phyloP scores from a whole-genome alignment of 2,888 invertebrate species.

The Leptopterna dolabrata region DNA sequence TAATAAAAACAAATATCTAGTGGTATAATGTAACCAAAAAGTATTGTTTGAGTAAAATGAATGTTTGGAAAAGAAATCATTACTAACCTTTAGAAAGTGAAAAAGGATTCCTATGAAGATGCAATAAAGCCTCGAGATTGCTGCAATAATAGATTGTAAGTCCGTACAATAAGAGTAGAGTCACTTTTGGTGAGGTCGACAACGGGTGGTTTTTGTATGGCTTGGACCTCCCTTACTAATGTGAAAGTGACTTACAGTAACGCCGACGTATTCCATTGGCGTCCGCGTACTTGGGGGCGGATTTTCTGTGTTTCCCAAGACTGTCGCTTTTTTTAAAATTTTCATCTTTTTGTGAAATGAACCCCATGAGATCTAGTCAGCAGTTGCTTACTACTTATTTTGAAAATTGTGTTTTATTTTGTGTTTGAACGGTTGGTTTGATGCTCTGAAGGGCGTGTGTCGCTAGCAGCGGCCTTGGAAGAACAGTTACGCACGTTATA shows the following conservation, averaged over 20 bases:
- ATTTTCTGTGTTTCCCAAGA: neutral
- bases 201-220: neutral
- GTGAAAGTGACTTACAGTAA: neutral
- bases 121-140: conserved; percentile 42
- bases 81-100: neutral
- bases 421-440: neutral
- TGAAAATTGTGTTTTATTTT: neutral
- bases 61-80: neutral
- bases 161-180: neutral
- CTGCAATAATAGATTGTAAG: conserved; percentile 44
- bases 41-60: conserved; percentile 8
- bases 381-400: neutral
- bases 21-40: conserved; percentile 1
- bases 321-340: neutral
- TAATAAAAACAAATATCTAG: conserved; percentile 22
- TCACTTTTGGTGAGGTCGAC: neutral
- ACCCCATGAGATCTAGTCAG: neutral
- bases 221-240: neutral
- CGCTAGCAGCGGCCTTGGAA: too few species aligned
- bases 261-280: neutral
- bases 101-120: conserved; percentile 27
- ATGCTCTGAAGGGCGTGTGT: too few species aligned
- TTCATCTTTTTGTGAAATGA: neutral
- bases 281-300: neutral
- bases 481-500: too few species aligned